These are phyloP conservation scores for Pharmacophagus antenor DNA, from an alignment of 2,888 invertebrate genomes.

Conservation along the genomic window DNA sequence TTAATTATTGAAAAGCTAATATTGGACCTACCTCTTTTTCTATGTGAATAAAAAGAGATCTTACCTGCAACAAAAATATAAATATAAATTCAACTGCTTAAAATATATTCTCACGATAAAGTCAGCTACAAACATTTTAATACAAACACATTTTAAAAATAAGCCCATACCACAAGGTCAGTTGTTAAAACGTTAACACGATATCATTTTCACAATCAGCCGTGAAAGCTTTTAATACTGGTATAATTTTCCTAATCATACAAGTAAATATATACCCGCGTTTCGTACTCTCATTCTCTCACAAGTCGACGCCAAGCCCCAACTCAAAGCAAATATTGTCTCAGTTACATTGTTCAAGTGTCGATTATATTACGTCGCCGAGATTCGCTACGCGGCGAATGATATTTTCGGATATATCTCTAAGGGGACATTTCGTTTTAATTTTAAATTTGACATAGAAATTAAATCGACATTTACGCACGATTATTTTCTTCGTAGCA, in stretches of 20 bases:
- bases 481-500: constrained; percentile 15
- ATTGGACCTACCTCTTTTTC: not conserved
- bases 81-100: not conserved
- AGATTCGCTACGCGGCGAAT: constrained; percentile 27
- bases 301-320: constrained; percentile 27
- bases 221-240: constrained; percentile 30
- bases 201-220: constrained; percentile 13
- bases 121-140: not conserved
- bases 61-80: constrained; percentile 10
- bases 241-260: constrained; percentile 35
- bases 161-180: not conserved
- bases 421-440: constrained; percentile 28
- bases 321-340: constrained; percentile 33
- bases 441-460: constrained; percentile 22
- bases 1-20: not conserved
- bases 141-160: not conserved
- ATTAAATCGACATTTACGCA: constrained; percentile 13
- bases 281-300: constrained; percentile 26
- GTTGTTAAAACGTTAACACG: constrained; percentile 12
- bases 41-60: not conserved
- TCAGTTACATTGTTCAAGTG: constrained; percentile 34
- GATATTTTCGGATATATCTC: constrained; percentile 28
- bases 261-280: constrained; percentile 31
- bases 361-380: constrained; percentile 32
- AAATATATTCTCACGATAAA: not conserved